A percentile compares a stretch with the other conserved stretches of the same genome.
These are phyloP conservation scores for Cynopterus brachyotis DNA, from an alignment of 2,113 vertebrate genomes.

Conservation along the genomic window DNA sequence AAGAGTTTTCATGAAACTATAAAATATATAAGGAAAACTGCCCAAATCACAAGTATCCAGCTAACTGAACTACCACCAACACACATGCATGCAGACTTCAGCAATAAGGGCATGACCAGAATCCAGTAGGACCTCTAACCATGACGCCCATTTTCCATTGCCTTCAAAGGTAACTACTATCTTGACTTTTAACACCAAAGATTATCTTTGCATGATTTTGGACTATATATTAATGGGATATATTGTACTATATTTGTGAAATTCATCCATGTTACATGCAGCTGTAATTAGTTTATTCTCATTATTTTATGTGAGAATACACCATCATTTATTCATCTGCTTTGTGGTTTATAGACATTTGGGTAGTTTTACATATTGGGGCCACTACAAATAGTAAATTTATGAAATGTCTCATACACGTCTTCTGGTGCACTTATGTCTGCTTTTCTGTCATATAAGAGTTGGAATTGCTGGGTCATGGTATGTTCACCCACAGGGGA, in stretches of 20 bases:
- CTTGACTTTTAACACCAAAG: not conserved
- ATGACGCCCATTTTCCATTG: not conserved
- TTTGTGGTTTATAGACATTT: not conserved
- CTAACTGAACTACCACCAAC: not conserved
- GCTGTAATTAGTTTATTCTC: not conserved
- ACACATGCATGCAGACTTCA: not conserved
- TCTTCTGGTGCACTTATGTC: not conserved
- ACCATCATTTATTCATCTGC: not conserved
- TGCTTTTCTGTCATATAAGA: not conserved
- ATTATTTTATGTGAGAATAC: not conserved
- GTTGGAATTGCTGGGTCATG: not conserved
- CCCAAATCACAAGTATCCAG: not conserved
- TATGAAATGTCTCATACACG: not conserved
- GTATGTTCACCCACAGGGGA: not conserved
- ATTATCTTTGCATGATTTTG: not conserved
- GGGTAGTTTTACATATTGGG: not conserved
- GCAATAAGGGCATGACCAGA: not conserved
- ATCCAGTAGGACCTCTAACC: not conserved
- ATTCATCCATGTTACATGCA: not conserved
- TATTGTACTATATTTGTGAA: not conserved
- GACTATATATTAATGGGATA: not conserved
- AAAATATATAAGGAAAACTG: not conserved
- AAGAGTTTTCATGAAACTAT: not conserved
- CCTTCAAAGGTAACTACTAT: not conserved
- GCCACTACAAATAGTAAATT: not conserved